Percentiles rank a stretch among this genome's conserved stretches.
phyloP scores from a whole-genome alignment of 2,888 invertebrate genomes.

The Cheilosia urbana region DNA sequence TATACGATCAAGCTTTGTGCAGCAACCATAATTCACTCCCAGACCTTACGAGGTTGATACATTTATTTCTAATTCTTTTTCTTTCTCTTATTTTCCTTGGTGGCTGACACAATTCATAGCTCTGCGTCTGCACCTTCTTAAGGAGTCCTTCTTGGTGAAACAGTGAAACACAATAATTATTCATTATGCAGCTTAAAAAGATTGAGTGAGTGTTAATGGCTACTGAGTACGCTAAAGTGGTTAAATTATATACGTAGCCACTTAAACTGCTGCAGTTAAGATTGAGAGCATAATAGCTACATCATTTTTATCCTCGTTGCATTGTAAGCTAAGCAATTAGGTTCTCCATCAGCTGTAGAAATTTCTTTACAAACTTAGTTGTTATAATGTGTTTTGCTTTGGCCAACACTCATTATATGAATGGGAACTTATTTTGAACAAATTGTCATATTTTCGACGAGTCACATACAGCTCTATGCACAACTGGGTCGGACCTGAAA shows the following conservation, averaged over 20 bases:
- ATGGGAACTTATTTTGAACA: too few relatives aligned
- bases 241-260: not conserved
- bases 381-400: too few relatives aligned
- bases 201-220: slow-evolving; percentile 19
- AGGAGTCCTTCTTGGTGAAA: not conserved
- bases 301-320: not conserved
- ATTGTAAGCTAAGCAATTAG: not conserved
- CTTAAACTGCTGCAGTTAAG: not conserved
- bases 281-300: not conserved
- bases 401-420: too few relatives aligned
- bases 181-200: slow-evolving; percentile 10
- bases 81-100: not conserved
- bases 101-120: not conserved
- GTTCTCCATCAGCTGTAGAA: not conserved
- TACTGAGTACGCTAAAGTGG: not conserved
- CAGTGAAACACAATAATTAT: slow-evolving; percentile 1
- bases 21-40: slow-evolving; percentile 42
- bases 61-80: slow-evolving; percentile 21
- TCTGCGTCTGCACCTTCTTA: not conserved
- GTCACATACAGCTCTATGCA: too few relatives aligned
- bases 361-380: too few relatives aligned
- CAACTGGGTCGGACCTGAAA: too few relatives aligned
- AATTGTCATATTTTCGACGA: too few relatives aligned
- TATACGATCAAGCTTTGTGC: slow-evolving; percentile 29
- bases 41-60: slow-evolving; percentile 31